phyloP scores from a whole-genome alignment of 1,140 invertebrate species.

The Drosophila simulans region DNA sequence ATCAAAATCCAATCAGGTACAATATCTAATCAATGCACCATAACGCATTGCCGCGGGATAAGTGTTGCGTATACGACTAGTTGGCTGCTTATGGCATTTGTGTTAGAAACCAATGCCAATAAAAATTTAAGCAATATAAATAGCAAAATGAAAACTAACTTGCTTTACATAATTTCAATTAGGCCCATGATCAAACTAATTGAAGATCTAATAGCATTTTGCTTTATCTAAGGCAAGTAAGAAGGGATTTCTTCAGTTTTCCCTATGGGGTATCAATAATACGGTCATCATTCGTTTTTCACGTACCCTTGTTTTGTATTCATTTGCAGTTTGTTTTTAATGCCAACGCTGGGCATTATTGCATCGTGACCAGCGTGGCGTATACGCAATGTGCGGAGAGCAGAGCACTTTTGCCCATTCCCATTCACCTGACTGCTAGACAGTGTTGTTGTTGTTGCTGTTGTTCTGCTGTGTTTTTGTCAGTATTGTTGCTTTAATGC shows the following conservation, averaged over 20 bases:
- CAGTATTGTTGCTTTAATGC: conserved; percentile 47
- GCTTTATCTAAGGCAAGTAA: neutral
- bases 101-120: too few species aligned
- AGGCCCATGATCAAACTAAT: too few species aligned
- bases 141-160: too few species aligned
- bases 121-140: too few species aligned
- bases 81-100: too few species aligned
- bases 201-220: neutral
- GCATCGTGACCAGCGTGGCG: conserved; percentile 62
- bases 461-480: conserved; percentile 3
- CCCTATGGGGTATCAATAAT: conserved; percentile 9
- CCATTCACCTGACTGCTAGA: conserved; percentile 6
- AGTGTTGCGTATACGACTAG: conserved; percentile 1
- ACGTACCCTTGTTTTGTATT: conserved; percentile 22
- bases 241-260: neutral
- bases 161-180: too few species aligned
- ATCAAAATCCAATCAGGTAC: neutral
- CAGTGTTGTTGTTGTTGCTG: conserved; percentile 20
- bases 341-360: conserved; percentile 68
- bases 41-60: neutral
- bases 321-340: conserved; percentile 56
- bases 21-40: neutral
- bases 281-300: neutral
- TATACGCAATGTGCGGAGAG: conserved; percentile 64
- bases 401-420: conserved; percentile 5